These are phyloP conservation scores for Tholera decimalis DNA, from an alignment of 2,888 invertebrate species.

Conservation along the genomic window DNA sequence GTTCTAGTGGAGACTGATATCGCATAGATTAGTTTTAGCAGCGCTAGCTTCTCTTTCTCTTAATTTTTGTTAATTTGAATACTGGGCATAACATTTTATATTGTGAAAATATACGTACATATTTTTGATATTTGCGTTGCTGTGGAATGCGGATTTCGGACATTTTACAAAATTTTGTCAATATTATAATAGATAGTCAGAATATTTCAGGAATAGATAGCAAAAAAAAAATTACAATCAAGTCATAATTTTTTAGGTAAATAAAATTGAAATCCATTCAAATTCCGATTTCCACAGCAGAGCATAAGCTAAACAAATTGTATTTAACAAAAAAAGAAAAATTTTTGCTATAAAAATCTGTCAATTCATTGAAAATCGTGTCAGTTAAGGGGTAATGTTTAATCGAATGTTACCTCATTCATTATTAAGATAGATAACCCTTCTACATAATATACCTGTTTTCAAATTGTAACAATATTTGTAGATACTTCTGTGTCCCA, in stretches of 20 bases:
- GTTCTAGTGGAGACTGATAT: constrained; percentile 91
- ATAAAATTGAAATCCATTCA: constrained; percentile 45
- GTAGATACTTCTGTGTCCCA: constrained; percentile 87
- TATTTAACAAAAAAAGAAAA: constrained; percentile 72
- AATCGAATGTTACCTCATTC: constrained; percentile 78
- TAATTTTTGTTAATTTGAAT: constrained; percentile 75
- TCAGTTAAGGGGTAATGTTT: constrained; percentile 85
- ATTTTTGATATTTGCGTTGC: constrained; percentile 84
- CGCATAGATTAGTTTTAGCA: constrained; percentile 91
- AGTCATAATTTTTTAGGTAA: constrained; percentile 48
- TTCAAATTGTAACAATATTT: constrained; percentile 81
- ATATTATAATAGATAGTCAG: constrained; percentile 50
- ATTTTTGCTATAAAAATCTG: constrained; percentile 81
- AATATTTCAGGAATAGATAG: constrained; percentile 52
- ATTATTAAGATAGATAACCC: constrained; percentile 80
- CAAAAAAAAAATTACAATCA: constrained; percentile 48
- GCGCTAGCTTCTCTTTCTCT: constrained; percentile 90
- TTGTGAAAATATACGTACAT: constrained; percentile 75
- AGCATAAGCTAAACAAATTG: constrained; percentile 69
- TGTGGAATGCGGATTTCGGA: constrained; percentile 72
- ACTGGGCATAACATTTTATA: constrained; percentile 82
- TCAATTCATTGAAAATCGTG: constrained; percentile 89
- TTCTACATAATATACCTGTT: constrained; percentile 81
- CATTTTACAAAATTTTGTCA: constrained; percentile 53
- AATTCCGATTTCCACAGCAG: constrained; percentile 77